Evolutionary conservation across 92 coral and sea anemone species (phyloP), one percentile per base, ranked within the genome.

Genomic region (Scolanthus callimorphus): DNA sequence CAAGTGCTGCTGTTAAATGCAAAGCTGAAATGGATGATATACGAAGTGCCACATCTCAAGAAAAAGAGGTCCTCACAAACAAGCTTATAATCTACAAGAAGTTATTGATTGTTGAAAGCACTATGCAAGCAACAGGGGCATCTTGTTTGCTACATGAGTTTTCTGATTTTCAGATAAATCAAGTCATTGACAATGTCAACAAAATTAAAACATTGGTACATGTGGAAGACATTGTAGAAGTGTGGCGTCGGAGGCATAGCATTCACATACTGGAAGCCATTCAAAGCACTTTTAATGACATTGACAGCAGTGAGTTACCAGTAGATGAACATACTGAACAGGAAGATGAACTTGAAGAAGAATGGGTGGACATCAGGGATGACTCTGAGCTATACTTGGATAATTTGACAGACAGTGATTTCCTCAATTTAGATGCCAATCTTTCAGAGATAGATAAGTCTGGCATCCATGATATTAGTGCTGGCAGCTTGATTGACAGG

Each of bases 231-330:
- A 51, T 55, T 59, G 54, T 50, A 41, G 82, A 75, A 34, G 70
- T 75, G 41, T 75, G 82, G 82, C 30, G 61, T 9, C 56, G 41
- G 45, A 44, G 57, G 29, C 70, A 75, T 67, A 62, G 76, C 27
- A 57, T 53, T 24, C 74, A 67, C 12, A 59, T 75, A 20, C 29
- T 75, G 53, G 29, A 57, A 20, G 55, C 55, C 23, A 38, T 66
- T 4, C 38, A 61, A 43, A 69, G 66, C 29, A 68, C 63, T 3
- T 66, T 75, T 49, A 60, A 37, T 56, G 75, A 66, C 41, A 59
- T 75, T 43, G 67, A 31, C 29, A 21, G 30, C 26, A 49, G 45
- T 51, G 68, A 66, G 17, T 20, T 29, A 15, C 57, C 26, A 48
- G 51, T 31, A 15, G 55, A 45, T 22, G 66, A 43, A 3, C n/a